A percentile compares a stretch with the other conserved stretches of the same genome.
Conservation (phyloP, 2,797 vertebrate species). For the Aselliscus stoliczkanus region DNA sequence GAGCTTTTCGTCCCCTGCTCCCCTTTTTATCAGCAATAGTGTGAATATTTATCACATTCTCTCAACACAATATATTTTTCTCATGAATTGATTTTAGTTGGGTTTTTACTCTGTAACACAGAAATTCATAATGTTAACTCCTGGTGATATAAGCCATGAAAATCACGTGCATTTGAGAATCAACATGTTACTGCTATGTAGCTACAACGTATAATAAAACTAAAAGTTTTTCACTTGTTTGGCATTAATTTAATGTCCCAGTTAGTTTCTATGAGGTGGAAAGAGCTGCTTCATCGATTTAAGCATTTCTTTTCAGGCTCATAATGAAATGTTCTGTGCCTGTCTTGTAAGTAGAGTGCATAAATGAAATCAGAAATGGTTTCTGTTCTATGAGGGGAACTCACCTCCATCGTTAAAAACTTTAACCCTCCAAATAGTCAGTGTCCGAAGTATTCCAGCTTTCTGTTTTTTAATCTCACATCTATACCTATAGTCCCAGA, state of each 20-base stretch:
- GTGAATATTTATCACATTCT: not conserved
- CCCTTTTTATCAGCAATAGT: not conserved
- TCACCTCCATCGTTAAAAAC: constrained; percentile 67
- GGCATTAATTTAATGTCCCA: constrained; percentile 79
- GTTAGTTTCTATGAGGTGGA: constrained; percentile 74
- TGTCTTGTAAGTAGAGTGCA: constrained; percentile 78
- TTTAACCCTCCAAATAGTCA: constrained; percentile 43
- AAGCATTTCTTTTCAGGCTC: constrained; percentile 68
- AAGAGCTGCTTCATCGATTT: constrained; percentile 75
- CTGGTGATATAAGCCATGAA: constrained; percentile 66
- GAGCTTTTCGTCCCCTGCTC: not conserved
- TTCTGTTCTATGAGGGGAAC: constrained; percentile 59
- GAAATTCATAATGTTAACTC: constrained; percentile 48
- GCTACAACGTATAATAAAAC: constrained; percentile 71
- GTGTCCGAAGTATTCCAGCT: constrained; percentile 44
- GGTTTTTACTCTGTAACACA: not conserved
- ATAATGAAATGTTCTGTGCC: constrained; percentile 76
- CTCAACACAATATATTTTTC: not conserved
- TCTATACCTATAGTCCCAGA: constrained; percentile 23
- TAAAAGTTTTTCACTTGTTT: constrained; percentile 78
- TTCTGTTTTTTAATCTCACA: not conserved
- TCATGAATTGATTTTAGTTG: not conserved
- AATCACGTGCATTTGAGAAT: constrained; percentile 68
- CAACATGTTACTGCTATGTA: constrained; percentile 65
- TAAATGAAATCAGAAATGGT: constrained; percentile 77